Evolutionary conservation across 2,797 vertebrate genomes (phyloP).

Genomic region (Lepus oiostolus): DNA sequence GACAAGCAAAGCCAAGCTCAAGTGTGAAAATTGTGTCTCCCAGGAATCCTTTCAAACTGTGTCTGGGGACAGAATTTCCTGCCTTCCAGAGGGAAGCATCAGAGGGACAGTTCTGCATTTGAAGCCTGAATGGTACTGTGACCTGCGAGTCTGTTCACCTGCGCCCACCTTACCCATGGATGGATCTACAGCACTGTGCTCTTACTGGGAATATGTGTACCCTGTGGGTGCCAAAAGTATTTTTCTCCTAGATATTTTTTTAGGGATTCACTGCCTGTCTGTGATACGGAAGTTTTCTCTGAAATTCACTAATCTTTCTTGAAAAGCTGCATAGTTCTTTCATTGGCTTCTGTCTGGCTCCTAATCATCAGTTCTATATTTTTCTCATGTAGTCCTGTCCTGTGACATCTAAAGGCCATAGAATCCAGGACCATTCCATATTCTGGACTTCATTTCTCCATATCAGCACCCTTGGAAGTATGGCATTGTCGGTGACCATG

Average conservation of each 20-base stretch:
- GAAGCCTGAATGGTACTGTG: not conserved
- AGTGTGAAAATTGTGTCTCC: not conserved
- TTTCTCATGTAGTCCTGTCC: not conserved
- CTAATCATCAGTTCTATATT: not conserved
- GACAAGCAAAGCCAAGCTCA: not conserved
- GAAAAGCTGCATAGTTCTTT: not conserved
- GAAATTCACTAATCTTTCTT: constrained; percentile 5
- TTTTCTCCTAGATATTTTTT: not conserved
- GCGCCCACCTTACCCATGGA: not conserved
- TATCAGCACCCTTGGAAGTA: not conserved
- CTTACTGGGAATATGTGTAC: not conserved
- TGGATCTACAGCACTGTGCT: not conserved
- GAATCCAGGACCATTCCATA: not conserved
- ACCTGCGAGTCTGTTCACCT: not conserved
- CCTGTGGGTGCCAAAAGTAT: not conserved
- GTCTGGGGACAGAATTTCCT: not conserved
- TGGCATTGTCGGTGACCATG: not conserved
- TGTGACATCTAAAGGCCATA: not conserved
- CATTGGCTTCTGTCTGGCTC: not conserved
- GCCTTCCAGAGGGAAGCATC: not conserved
- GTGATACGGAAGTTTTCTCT: not conserved
- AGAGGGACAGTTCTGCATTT: not conserved
- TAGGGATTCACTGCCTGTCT: not conserved
- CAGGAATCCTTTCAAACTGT: not conserved
- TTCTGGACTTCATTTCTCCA: not conserved